phyloP scores from a whole-genome alignment of 2,113 vertebrate species.

The Mionectes macconnelli region DNA sequence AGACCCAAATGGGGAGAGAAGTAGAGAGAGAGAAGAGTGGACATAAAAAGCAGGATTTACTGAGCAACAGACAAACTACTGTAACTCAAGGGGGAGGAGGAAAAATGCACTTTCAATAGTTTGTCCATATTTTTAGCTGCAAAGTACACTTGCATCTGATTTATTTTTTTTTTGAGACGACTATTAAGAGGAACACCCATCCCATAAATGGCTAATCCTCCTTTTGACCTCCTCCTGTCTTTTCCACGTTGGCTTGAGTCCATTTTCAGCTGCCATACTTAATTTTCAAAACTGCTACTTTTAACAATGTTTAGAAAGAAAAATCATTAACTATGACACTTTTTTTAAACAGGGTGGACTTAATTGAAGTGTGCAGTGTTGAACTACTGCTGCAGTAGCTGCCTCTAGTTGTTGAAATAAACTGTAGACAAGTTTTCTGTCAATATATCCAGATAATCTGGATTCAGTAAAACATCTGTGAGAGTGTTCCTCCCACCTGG shows the following conservation, averaged over 20 bases:
- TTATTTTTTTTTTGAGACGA: not conserved
- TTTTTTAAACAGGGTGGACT: constrained; percentile 77
- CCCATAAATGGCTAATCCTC: constrained; percentile 13
- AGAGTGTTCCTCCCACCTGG: constrained; percentile 28
- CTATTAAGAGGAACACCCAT: constrained; percentile 33
- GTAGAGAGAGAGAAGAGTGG: not conserved
- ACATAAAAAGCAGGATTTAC: constrained; percentile 61
- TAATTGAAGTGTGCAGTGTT: constrained; percentile 70
- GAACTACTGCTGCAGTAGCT: constrained; percentile 72
- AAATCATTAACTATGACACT: constrained; percentile 66
- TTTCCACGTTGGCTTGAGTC: constrained; percentile 25
- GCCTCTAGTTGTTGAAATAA: constrained; percentile 72
- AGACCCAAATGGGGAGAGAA: constrained; percentile 24
- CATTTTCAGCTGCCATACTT: constrained; percentile 58
- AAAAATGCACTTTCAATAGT: constrained; percentile 76
- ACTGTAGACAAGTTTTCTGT: constrained; percentile 65
- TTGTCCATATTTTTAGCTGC: constrained; percentile 57
- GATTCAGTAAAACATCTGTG: constrained; percentile 39
- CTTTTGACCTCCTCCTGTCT: constrained; percentile 20
- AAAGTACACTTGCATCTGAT: constrained; percentile 21
- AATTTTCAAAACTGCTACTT: constrained; percentile 56
- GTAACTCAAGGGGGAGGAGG: constrained; percentile 64
- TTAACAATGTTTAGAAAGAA: not conserved
- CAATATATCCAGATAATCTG: constrained; percentile 64
- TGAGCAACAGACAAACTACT: constrained; percentile 60